Percentiles rank a stretch among this genome's conserved stretches.
phyloP scores from a whole-genome alignment of 2,797 vertebrate species.

The Anas georgica region DNA sequence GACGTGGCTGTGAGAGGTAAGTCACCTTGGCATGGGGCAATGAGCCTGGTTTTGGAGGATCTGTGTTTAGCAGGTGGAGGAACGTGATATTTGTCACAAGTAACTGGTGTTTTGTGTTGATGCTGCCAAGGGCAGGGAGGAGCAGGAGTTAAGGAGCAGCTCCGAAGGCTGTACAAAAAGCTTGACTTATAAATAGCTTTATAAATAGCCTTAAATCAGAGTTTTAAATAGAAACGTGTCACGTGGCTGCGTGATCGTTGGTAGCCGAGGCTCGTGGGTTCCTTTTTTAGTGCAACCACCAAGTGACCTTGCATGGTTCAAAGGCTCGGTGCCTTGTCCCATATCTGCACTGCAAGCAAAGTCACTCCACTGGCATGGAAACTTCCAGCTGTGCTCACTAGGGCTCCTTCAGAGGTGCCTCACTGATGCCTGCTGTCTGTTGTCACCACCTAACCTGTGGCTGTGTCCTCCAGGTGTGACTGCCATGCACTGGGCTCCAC shows the following conservation, averaged over 20 bases:
- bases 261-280: background rate
- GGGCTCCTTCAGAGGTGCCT: background rate
- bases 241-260: background rate
- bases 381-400: fast-evolving
- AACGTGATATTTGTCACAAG: background rate
- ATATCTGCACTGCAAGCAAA: background rate
- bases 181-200: conserved; percentile 28
- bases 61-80: background rate
- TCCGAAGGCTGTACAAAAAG: background rate
- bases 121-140: background rate
- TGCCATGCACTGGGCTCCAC: conserved; percentile 92
- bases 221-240: conserved; percentile 56
- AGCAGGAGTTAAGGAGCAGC: background rate
- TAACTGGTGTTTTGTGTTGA: background rate
- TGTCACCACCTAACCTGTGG: background rate
- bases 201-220: conserved; percentile 31
- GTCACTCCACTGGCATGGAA: background rate
- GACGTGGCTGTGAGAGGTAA: conserved; percentile 90
- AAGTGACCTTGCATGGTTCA: background rate
- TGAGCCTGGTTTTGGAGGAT: background rate
- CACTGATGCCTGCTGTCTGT: fast-evolving
- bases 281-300: conserved; percentile 27
- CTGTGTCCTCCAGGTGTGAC: conserved; percentile 82
- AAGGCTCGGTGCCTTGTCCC: background rate
- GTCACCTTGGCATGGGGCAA: background rate